Evolutionary conservation across 2,888 invertebrate species (phyloP), one percentile per base, ranked within the genome.

Genomic region (Macrophya annulata): DNA sequence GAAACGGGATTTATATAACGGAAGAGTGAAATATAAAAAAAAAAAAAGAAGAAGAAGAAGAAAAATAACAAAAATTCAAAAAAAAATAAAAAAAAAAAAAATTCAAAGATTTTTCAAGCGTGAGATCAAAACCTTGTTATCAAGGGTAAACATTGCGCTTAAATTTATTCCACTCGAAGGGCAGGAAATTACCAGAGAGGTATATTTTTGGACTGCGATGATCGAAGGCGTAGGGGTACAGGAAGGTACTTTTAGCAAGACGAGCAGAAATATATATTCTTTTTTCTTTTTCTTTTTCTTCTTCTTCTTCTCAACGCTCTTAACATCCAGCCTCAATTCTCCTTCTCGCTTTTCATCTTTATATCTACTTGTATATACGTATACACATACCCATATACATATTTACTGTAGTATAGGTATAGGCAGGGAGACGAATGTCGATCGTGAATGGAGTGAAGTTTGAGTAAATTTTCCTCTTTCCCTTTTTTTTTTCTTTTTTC

Each of bases 161-260:
- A 40, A 77, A 77, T 77, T 77, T 77, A 77, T 77, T 77, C 77
- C 51, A 77, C 51, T 77, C 55, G 25, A 37, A 77, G 37, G 51
- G 55, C 74, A 55, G 77, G 77, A 77, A 77, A 77, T 77, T 77
- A 55, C 48, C 55, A 15, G 21, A n/a, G 72, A 51, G 55, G 74
- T 43, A 17, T 51, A 77, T 77, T 37, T 77, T 77, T 31, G 4
- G 76, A 25, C 31, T 17, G 51, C n/a, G 51, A 77, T 51, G 31
- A 51, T 77, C 51, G 77, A 37, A 55, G 15, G 51, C 43, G 76
- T 31, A 1, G 12, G 51, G 51, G 55, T 55, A n/a, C n/a, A n/a
- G 55, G n/a, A 6, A 55, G n/a, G 8, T 37, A 55, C 77, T 77
- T 77, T 55, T 31, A 4, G 77, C 51, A 17, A 15, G 31, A 37